Evolutionary conservation across 92 coral and sea anemone species (phyloP).

Genomic region (Chrysogorgia sp.): DNA sequence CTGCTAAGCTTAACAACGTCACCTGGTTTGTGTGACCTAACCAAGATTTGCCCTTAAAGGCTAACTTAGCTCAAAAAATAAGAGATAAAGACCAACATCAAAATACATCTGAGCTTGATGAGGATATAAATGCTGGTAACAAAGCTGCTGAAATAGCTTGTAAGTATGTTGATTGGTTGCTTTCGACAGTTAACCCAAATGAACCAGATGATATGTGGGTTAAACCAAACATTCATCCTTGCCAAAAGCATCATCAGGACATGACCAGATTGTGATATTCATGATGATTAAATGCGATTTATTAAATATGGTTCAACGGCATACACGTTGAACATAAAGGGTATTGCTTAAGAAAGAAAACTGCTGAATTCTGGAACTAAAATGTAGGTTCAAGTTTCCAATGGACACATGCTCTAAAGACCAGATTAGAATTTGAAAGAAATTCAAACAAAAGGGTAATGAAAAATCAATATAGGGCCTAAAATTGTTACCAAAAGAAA

Average conservation of each 20-base stretch:
- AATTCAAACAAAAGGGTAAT: slow-evolving; percentile 63
- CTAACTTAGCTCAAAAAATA: slow-evolving; percentile 73
- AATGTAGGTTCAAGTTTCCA: slow-evolving; percentile 79
- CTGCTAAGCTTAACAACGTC: too few relatives aligned
- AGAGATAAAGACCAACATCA: slow-evolving; percentile 63
- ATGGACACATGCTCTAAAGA: slow-evolving; percentile 62
- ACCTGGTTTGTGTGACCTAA: slow-evolving; percentile 78
- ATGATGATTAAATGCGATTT: slow-evolving; percentile 70
- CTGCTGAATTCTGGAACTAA: slow-evolving; percentile 61
- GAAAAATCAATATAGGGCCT: slow-evolving; percentile 66
- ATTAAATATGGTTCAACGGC: slow-evolving; percentile 76
- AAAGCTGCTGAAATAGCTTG: slow-evolving; percentile 68
- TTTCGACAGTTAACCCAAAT: slow-evolving; percentile 73
- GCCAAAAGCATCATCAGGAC: slow-evolving; percentile 66
- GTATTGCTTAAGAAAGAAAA: slow-evolving; percentile 70
- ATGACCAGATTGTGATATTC: slow-evolving; percentile 62
- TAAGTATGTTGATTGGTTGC: slow-evolving; percentile 78
- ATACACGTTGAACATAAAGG: slow-evolving; percentile 74
- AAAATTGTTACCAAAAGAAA: slow-evolving; percentile 73
- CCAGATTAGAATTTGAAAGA: slow-evolving; percentile 71
- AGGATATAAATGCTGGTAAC: slow-evolving; percentile 69
- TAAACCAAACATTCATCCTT: slow-evolving; percentile 66
- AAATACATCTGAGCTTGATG: slow-evolving; percentile 57
- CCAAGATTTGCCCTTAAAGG: slow-evolving; percentile 72
- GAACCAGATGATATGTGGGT: slow-evolving; percentile 72